These are phyloP conservation scores for Aurelia coerulea DNA, from an alignment of 30 jellyfish, hydroid and myxozoan species.

Conservation along the genomic window DNA sequence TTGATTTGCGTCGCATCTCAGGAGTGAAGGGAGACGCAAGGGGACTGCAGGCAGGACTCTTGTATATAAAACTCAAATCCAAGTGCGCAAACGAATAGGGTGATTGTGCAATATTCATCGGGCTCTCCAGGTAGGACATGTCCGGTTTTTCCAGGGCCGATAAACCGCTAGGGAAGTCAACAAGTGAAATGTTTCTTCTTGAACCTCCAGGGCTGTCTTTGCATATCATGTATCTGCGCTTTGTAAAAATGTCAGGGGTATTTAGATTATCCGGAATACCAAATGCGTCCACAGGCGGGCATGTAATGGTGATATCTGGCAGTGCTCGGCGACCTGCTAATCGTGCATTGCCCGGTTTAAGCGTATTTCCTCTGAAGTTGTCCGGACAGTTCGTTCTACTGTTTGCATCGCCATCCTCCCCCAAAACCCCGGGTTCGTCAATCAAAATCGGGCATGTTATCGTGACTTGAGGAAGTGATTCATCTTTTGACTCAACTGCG, in stretches of 20 bases:
- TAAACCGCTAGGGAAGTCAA: constrained; percentile 59
- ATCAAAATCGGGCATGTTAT: constrained; percentile 37
- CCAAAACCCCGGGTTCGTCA: background rate
- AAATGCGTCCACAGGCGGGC: constrained; percentile 62
- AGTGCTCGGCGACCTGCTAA: constrained; percentile 66
- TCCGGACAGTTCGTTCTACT: too few species aligned
- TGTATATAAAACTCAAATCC: constrained; percentile 52
- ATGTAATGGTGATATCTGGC: constrained; percentile 63
- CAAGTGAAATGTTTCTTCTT: constrained; percentile 30
- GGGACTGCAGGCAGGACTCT: constrained; percentile 52
- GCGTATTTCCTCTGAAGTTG: too few species aligned
- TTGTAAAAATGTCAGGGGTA: constrained; percentile 30
- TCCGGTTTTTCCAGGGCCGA: constrained; percentile 44
- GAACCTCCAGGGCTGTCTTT: constrained; percentile 59
- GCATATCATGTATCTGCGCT: constrained; percentile 62
- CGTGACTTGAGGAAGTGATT: constrained; percentile 54
- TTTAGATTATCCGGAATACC: constrained; percentile 1
- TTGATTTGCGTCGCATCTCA: constrained; percentile 2
- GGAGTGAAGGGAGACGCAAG: constrained; percentile 68
- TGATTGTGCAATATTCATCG: constrained; percentile 46
- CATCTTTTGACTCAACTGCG: background rate
- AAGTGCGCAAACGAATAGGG: constrained; percentile 44
- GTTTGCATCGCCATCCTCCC: background rate
- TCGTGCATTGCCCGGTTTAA: too few species aligned
- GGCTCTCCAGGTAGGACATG: constrained; percentile 33